Evolutionary conservation across 1,140 invertebrate species (phyloP), one percentile per base, ranked within the genome.

Genomic region (Watersipora subatra): DNA sequence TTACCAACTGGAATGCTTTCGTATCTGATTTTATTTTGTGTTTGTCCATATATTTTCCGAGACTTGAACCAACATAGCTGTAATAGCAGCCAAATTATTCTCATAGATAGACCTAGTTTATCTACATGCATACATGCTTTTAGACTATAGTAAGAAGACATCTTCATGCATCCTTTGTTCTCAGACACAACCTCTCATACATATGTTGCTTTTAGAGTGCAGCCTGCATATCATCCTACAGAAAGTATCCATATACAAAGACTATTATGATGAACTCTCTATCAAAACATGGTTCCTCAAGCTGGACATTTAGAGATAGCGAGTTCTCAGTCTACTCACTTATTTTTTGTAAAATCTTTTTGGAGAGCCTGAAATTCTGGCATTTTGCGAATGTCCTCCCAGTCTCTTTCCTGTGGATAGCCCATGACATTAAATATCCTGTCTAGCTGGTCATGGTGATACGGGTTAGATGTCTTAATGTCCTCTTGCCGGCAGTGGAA

Each of bases 361-460:
- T 90, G 84, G 71, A 99, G 82, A 3, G 93, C 97, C 28, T 87
- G 87, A 85, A 99, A 93, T 80, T 99, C 96, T 2, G 97, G 97
- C 97, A 99, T 99, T 84, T 97, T 98, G 72, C 91, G 89, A 66
- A 99, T 97, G 78, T 99, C 97, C 80, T 97, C 94, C 97, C 97
- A 99, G 75, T 99, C 96, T 82, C 97, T 96, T 75, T 98, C 95
- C 76, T 87, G 85, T 22, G 97, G 97, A 81, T 97, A 99, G 26
- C 97, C 97, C 96, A 99, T 99, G 0, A 99, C 95, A 83, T 94
- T 96, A 79, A 99, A 99, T 82, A 99, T 99, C 76, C 95, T 85
- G 82, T 99, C 94, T 61, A 99, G 82, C 78, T 99, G 97, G 82
- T 99, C 97, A 76, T 99, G 95, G 82, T 99, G 97, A 80, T 99